Percentiles rank a stretch among this genome's conserved stretches.
These are phyloP conservation scores for Prosopocoilus inquinatus DNA, from an alignment of 2,888 invertebrate genomes.

Conservation along the genomic window DNA sequence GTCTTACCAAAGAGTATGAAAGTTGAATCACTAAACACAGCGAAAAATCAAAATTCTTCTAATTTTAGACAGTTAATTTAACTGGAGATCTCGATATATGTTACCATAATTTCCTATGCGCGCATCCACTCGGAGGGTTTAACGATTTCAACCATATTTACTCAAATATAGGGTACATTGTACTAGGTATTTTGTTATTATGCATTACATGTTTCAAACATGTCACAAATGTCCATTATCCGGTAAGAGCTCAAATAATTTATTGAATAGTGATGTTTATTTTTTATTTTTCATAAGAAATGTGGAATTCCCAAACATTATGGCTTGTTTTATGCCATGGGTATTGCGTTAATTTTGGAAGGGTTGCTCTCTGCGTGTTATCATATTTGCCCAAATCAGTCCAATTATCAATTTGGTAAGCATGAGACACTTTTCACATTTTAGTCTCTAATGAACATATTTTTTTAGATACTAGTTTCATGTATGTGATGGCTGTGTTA, in stretches of 20 bases:
- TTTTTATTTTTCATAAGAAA: slow-evolving; percentile 45
- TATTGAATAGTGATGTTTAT: background rate
- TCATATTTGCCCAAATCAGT: slow-evolving; percentile 85
- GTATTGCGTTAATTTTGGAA: slow-evolving; percentile 80
- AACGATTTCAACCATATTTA: slow-evolving; percentile 85
- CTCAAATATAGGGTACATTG: slow-evolving; percentile 79
- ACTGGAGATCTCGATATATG: slow-evolving; percentile 86
- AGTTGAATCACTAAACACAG: background rate
- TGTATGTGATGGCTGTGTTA: slow-evolving; percentile 86
- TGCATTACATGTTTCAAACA: slow-evolving; percentile 63
- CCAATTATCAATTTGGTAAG: slow-evolving; percentile 89
- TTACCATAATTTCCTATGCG: slow-evolving; percentile 87
- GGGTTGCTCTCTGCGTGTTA: slow-evolving; percentile 84
- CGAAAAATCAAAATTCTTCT: background rate
- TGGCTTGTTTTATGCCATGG: slow-evolving; percentile 85
- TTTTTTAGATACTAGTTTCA: slow-evolving; percentile 84
- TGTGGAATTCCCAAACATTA: slow-evolving; percentile 75
- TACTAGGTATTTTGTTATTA: slow-evolving; percentile 76
- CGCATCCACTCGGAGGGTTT: slow-evolving; percentile 70
- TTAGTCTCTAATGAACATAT: background rate
- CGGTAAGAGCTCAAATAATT: slow-evolving; percentile 8
- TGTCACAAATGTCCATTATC: slow-evolving; percentile 15
- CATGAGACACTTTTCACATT: background rate
- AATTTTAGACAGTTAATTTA: slow-evolving; percentile 64
- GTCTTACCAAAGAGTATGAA: slow-evolving; percentile 69